Base-by-base conservation (phyloP, 2,888 invertebrate genomes). In the Trissoscelio sp. region DNA sequence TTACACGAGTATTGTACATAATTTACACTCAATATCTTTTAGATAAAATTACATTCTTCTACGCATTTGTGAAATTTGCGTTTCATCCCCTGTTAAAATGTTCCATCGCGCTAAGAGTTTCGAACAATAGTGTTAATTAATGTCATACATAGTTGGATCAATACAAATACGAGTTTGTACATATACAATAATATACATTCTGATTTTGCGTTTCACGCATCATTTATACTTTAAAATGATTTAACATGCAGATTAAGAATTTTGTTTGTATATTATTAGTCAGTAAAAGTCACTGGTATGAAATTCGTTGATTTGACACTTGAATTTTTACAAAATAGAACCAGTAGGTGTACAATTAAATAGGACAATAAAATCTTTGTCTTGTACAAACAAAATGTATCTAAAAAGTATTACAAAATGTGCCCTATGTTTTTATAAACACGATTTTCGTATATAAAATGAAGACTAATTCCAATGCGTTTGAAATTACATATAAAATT, bases 101-200 rank as follows among this genome's bases (percentile, higher is more conserved):
- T 78, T 46, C 7, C 67, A 42, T 58, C 58, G 22, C 16, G 12
- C n/a, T 51, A 39, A 53, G 48, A 70, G 16, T 64, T 57, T 57
- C 16, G 34, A 69, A 60, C 55, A 31, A 16, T 46, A 53, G 31
- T 69, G 24, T 20, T 48, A 62, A 70, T 57, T 78, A 57, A 48
- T 46, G 24, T 57, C 48, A 12, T 66, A 42, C 46, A 37, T 72
- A 53, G n/a, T 72, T 57, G 34, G 24, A 73, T 58, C 55, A 14
- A 80, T 80, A 74, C 51, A 74, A 80, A 70, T 58, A 64, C 28
- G 31, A 57, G 42, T 73, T 22, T 69, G 46, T 70, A 73, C 74
- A 74, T 64, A 58, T 64, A 70, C 55, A 67, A 53, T 70, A 80
- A 69, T 79, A 74, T 80, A 80, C 74, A 80, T 34, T 74, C 46